Evolutionary conservation across 1,140 invertebrate genomes (phyloP).

Genomic region (Wasmannia auropunctata): DNA sequence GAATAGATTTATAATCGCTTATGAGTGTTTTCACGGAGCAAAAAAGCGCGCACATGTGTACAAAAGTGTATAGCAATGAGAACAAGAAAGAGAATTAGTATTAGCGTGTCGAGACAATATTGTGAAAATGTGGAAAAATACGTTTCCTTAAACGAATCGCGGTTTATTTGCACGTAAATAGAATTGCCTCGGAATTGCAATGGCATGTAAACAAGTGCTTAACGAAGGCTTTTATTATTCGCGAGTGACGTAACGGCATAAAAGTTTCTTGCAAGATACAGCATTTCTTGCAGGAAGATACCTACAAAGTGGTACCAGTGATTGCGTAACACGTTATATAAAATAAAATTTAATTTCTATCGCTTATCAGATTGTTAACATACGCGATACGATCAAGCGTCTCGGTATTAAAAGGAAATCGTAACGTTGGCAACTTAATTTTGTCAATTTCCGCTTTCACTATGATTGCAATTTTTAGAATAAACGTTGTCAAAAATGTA

Average conservation of each 20-base stretch:
- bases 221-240: constrained; percentile 61
- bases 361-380: not conserved
- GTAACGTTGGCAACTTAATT: not conserved
- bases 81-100: not conserved
- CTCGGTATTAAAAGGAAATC: not conserved
- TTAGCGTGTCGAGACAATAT: not conserved
- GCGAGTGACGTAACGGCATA: constrained; percentile 13
- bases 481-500: not conserved
- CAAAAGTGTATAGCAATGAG: not conserved
- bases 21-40: not conserved
- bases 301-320: not conserved
- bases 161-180: constrained; percentile 33
- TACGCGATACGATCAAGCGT: not conserved
- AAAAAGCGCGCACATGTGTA: not conserved
- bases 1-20: not conserved
- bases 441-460: not conserved
- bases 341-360: constrained; percentile 15
- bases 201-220: constrained; percentile 62
- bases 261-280: not conserved
- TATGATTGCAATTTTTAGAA: not conserved
- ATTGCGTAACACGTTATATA: not conserved
- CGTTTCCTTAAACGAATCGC: not conserved
- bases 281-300: constrained; percentile 22
- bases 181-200: constrained; percentile 36
- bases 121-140: constrained; percentile 10